Evolutionary conservation across 2,888 invertebrate genomes (phyloP), one percentile per base, ranked within the genome.

Genomic region (Rhogogaster chlorosoma): DNA sequence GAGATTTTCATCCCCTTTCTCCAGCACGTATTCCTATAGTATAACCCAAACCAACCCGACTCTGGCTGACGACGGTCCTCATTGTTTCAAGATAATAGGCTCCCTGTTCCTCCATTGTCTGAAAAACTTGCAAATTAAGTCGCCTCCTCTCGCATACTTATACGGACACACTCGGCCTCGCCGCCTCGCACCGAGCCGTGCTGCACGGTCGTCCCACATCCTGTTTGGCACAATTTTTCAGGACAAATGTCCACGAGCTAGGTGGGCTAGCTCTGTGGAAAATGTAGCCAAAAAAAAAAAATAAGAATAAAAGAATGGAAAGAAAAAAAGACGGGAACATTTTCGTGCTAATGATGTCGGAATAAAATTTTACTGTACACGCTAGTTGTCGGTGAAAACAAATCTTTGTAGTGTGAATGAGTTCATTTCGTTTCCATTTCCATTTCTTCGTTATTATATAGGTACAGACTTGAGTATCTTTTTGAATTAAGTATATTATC

Each of bases 41-140:
- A 45, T 75, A 32, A 61, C 57, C 57, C 36, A 36, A 61, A 10
- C 36, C 18, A 57, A 61, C 80, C 80, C n/a, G 61, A 32, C 61
- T 57, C 80, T 80, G 57, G 57, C 80, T 80, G 80, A 80, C 80
- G 80, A 80, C 80, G 80, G 80, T 80, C 57, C 61, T 83, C 83
- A 83, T 83, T 83, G 83, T 83, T 83, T 67, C 83, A 83, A 83
- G 83, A 83, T 70, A 70, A 83, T 64, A 83, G 80, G 57, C 80
- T 32, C 80, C 61, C 38, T 83, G 67, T 45, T 67, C 18, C 32
- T 45, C 83, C 45, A 70, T 83, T 67, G 83, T 70, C 42, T 64
- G 64, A 83, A 83, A 83, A 83, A 83, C 42, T 83, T 83, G 83
- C 83, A 83, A 83, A 83, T 83, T 83, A 83, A 83, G 83, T 83